phyloP scores from a whole-genome alignment of 2,113 vertebrate species.

The Cottus gobio region DNA sequence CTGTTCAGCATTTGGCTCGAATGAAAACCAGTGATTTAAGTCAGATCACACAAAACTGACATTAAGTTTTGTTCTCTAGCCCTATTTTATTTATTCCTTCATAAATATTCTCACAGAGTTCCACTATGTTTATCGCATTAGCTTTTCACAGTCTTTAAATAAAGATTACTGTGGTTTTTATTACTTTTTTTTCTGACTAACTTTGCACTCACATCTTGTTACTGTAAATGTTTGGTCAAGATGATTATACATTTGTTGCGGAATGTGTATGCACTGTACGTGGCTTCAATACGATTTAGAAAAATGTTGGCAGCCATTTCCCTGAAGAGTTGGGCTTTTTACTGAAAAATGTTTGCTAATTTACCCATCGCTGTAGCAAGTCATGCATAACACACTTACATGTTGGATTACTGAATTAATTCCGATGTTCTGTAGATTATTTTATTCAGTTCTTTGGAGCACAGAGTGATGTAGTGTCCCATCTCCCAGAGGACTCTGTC shows the following conservation, averaged over 20 bases:
- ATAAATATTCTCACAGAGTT: slow-evolving; percentile 12
- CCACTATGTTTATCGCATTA: background rate
- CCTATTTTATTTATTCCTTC: background rate
- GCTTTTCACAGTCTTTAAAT: background rate
- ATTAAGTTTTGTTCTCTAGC: background rate
- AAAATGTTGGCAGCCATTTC: slow-evolving; percentile 37
- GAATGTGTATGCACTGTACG: slow-evolving; percentile 14
- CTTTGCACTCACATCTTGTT: background rate
- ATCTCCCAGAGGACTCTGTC: slow-evolving; percentile 45
- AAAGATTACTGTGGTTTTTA: background rate
- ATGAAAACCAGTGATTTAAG: slow-evolving; percentile 78
- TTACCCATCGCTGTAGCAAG: slow-evolving; percentile 21
- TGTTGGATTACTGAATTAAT: slow-evolving; percentile 59
- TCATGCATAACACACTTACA: slow-evolving; percentile 62
- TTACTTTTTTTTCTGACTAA: background rate
- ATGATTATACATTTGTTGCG: slow-evolving; percentile 25
- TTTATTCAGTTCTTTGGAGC: slow-evolving; percentile 63
- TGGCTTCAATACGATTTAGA: background rate
- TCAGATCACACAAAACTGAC: background rate
- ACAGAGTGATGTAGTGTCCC: slow-evolving; percentile 39
- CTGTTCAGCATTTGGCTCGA: slow-evolving; percentile 90
- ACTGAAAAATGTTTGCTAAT: slow-evolving; percentile 55
- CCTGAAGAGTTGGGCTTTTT: slow-evolving; percentile 57
- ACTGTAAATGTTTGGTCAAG: slow-evolving; percentile 8
- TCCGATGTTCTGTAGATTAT: slow-evolving; percentile 54